Base-by-base conservation (phyloP, 1,140 invertebrate species). In the Drosophila orena region DNA sequence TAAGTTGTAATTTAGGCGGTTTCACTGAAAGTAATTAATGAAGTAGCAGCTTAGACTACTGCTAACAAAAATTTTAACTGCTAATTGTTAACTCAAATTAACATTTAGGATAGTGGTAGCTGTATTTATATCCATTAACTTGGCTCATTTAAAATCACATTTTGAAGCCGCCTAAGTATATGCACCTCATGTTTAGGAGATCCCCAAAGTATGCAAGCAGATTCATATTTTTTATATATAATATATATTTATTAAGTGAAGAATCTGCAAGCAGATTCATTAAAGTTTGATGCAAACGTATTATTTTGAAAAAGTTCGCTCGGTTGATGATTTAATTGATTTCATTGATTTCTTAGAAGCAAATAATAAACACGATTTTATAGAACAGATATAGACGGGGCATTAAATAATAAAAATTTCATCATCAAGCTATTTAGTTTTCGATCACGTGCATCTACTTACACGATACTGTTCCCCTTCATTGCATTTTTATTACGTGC, bases 141-240 rank as follows among this genome's bases (percentile, higher is more conserved):
- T 10, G 0, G 30, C 30, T 30, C 8, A 30, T 10, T 8, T 8
- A 30, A 30, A 30, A n/a, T n/a, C 3, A 10, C 30, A 30, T 57
- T 37, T 4, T 6, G 10, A 15, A 4, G 3, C 12, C 12, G 42
- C 72, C 72, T 37, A 66, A 22, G 38, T 24, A 46, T 75, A 66
- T 65, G 71, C 72, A 10, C 8, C 1, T 20, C 30, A 42, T 15
- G 42, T 27, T 17, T 34, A 7, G 10, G 0, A 10, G 4, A 14
- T 15, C 68, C 62, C 42, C 17, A 35, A 70, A 70, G 66, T 70
- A 70, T 70, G 66, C 65, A 35, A 57, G 8, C 11, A 22, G 3
- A 11, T 47, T 12, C 2, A 0, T 0, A n/a, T n/a, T n/a, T n/a
- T n/a, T n/a, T n/a, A n/a, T n/a, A n/a, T n/a, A n/a, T n/a, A n/a